Conservation (phyloP, 2,797 vertebrate species). For the Aplochiton taeniatus region DNA sequence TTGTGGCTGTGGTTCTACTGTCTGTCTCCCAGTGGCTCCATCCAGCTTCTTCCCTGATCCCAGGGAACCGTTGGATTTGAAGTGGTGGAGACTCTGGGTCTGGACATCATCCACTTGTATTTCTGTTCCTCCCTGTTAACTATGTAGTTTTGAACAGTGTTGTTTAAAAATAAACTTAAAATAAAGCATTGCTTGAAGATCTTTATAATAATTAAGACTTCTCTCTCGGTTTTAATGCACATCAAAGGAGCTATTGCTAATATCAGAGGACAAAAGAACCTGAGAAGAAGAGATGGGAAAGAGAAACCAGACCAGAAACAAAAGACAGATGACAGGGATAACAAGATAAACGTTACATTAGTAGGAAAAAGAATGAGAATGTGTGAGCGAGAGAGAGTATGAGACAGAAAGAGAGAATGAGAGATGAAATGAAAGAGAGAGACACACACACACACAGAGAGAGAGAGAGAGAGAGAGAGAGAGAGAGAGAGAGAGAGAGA, state of each 20-base stretch:
- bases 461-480: not conserved
- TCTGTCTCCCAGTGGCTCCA: slow-evolving; percentile 40
- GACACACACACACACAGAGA: no score
- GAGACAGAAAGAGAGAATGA: not conserved
- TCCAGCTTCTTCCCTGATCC: slow-evolving; percentile 53
- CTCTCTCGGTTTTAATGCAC: slow-evolving; percentile 25
- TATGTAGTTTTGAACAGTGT: slow-evolving; percentile 76
- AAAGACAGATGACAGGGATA: no score
- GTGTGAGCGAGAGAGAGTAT: no score
- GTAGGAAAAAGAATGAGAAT: no score
- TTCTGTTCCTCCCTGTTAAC: slow-evolving; percentile 55
- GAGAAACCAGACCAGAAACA: no score
- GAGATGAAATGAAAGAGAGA: not conserved
- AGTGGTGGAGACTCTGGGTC: slow-evolving; percentile 45
- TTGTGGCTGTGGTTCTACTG: slow-evolving; percentile 49
- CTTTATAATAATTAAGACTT: slow-evolving; percentile 49
- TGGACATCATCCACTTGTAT: slow-evolving; percentile 45
- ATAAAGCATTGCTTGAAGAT: slow-evolving; percentile 74
- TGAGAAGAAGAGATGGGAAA: no score
- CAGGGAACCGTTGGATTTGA: slow-evolving; percentile 62
- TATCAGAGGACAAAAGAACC: no score
- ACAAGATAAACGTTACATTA: no score
- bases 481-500: not conserved
- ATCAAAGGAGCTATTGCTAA: not conserved
- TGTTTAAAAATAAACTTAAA: slow-evolving; percentile 74